Evolutionary conservation across 2,113 vertebrate genomes (phyloP).

Genomic region (Phyllopteryx taeniolatus): DNA sequence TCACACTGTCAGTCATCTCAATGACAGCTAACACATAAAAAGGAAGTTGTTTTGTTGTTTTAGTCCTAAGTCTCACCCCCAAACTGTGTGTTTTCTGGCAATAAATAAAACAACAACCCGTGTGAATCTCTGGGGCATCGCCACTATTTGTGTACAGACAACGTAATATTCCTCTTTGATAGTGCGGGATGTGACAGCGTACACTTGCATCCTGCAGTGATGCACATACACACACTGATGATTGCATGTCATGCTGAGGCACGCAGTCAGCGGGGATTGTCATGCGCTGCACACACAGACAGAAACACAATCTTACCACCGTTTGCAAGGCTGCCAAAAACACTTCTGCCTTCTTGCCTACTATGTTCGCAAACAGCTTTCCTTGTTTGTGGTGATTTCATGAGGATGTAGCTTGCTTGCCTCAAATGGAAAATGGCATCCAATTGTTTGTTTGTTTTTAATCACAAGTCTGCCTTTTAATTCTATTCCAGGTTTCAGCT

Average conservation of each 20-base stretch:
- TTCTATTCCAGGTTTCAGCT: conserved; percentile 57
- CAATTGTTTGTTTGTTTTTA: not conserved
- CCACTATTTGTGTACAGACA: conserved; percentile 33
- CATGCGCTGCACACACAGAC: conserved; percentile 5
- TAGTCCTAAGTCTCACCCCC: conserved; percentile 11
- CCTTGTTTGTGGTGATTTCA: not conserved
- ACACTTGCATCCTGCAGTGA: conserved; percentile 10
- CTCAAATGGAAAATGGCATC: not conserved
- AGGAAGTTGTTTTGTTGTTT: conserved; percentile 2
- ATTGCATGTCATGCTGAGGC: conserved; percentile 32
- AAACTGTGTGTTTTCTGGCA: conserved; percentile 7
- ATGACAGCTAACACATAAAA: conserved; percentile 13
- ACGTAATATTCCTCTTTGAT: conserved; percentile 34
- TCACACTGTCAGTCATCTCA: conserved; percentile 26
- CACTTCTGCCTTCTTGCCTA: not conserved
- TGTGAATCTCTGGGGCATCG: conserved; percentile 23
- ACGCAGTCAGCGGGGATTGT: conserved; percentile 21
- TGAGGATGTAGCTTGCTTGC: not conserved
- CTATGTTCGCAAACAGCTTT: not conserved
- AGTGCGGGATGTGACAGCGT: conserved; percentile 16
- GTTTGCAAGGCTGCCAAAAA: conserved; percentile 13
- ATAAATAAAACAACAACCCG: conserved; percentile 30
- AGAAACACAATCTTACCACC: conserved; percentile 1
- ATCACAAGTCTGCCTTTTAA: not conserved
- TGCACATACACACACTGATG: conserved; percentile 14